These are phyloP conservation scores for Cryptotermes secundus DNA, from an alignment of 1,140 invertebrate genomes.

Conservation along the genomic window DNA sequence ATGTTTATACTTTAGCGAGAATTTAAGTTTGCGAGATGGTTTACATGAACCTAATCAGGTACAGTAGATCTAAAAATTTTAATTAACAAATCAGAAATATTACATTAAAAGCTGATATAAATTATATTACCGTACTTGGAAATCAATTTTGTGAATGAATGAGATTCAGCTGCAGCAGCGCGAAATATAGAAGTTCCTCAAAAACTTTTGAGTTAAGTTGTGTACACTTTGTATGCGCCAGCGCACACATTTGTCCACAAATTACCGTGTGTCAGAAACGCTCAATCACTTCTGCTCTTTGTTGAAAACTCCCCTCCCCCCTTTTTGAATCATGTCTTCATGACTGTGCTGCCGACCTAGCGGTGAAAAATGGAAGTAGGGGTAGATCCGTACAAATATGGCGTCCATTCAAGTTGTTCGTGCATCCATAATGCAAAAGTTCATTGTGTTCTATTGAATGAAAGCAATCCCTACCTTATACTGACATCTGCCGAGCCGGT, in stretches of 20 bases:
- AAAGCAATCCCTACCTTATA: neutral
- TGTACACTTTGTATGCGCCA: constrained; percentile 23
- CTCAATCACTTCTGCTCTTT: constrained; percentile 30
- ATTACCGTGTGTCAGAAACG: constrained; percentile 31
- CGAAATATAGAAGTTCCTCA: neutral
- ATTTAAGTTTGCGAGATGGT: neutral
- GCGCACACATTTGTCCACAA: constrained; percentile 24
- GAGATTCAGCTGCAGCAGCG: too few species aligned
- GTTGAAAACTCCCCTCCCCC: constrained; percentile 22
- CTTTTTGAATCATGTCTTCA: neutral
- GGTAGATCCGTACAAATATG: too few species aligned
- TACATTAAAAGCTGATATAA: too few species aligned
- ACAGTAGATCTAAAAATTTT: neutral
- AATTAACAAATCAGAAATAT: too few species aligned
- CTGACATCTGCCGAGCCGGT: neutral
- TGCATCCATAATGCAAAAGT: neutral
- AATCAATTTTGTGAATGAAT: neutral
- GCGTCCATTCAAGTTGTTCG: neutral
- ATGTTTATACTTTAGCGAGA: constrained; percentile 16
- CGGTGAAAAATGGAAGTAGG: constrained; percentile 3
- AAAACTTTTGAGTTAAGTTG: neutral
- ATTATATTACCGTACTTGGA: neutral
- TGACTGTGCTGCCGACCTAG: constrained; percentile 26
- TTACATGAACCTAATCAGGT: neutral
- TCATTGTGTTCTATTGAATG: neutral